Conservation (phyloP, 2,797 vertebrate genomes). For the Melanotaenia nigrans region DNA sequence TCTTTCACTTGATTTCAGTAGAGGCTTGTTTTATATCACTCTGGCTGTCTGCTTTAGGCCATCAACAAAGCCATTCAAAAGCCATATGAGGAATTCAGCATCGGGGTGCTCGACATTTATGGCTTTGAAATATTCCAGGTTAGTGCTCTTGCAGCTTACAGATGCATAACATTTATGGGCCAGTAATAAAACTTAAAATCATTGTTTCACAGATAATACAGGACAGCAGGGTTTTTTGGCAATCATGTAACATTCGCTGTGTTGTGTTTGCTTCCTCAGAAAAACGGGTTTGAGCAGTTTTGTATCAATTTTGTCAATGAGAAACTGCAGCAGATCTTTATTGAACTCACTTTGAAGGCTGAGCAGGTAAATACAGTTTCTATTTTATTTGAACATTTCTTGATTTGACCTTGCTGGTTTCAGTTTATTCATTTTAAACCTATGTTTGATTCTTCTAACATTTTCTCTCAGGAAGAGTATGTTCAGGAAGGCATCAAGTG, state of each 20-base stretch:
- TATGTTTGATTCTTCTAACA: not conserved
- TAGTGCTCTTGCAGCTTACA: conserved; percentile 12
- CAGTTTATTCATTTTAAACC: not conserved
- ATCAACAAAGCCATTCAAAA: conserved; percentile 96
- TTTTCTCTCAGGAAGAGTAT: conserved; percentile 90
- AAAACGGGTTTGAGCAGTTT: conserved; percentile 98
- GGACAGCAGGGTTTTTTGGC: conserved; percentile 10
- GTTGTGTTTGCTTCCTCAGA: conserved; percentile 76
- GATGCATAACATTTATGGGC: conserved; percentile 16
- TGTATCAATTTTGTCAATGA: conserved; percentile 99
- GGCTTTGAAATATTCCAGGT: conserved; percentile 99
- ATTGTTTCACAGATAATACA: not conserved
- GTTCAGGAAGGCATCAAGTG: conserved; percentile 98
- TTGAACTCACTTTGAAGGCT: conserved; percentile 96
- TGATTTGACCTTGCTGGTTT: not conserved
- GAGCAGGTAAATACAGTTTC: conserved; percentile 88
- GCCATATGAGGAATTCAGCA: conserved; percentile 90
- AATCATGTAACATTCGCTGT: conserved; percentile 13
- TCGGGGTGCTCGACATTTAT: conserved; percentile 96
- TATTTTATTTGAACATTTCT: not conserved
- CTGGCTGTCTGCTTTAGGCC: conserved; percentile 77
- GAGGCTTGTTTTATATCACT: not conserved
- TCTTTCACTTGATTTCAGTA: not conserved
- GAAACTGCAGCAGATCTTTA: conserved; percentile 98
- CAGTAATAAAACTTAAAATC: conserved; percentile 11